Base-by-base conservation (phyloP, 2,113 vertebrate species). In the Cichladusa arquata region DNA sequence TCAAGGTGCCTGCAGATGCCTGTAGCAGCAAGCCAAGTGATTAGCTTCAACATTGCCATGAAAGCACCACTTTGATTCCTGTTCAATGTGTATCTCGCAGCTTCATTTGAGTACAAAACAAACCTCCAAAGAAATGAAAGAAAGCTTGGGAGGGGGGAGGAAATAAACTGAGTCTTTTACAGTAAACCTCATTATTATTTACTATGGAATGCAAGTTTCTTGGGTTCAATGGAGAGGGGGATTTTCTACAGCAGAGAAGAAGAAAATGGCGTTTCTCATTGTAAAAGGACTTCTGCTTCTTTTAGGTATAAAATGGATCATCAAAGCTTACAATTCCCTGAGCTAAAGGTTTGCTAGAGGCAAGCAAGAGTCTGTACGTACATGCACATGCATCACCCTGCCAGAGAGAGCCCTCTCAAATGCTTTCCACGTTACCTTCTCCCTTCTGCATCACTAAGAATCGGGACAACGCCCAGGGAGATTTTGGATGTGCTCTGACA, bases 1-100 rank as follows among this genome's bases (percentile, higher is more conserved):
- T 70, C 93, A 90, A 93, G 93, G 92, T 97, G 94, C 90, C 90
- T 83, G 95, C 85, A 83, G 88, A 85, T 58, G 81, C 84, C 54
- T 81, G 89, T 7, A 90, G 90, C 90, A 92, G 87, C 92, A 86
- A 96, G 92, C 79, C 81, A 88, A 81, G 42, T 20, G 16, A 67
- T 76, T 86, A 66, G 78, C 81, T 82, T 38, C 57, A 70, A 50
- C 56, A 70, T 47, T 50, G 56, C 1, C 25, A 72, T 83, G 74
- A 93, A 95, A 96, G 90, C 82, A 28, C 1, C 3, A 82, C 90
- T 86, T 77, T 88, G 71, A 91, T 70, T 93, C 79, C 79, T 60
- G 67, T 22, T 73, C 79, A 83, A 19, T 40, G 51, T 69, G 42
- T 14, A 90, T 56, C 85, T 92, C 19, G 25, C 81, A 73, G 90